Evolutionary conservation across 2,888 invertebrate genomes (phyloP), one percentile per base, ranked within the genome.

Genomic region (Protodeltote pygarga): DNA sequence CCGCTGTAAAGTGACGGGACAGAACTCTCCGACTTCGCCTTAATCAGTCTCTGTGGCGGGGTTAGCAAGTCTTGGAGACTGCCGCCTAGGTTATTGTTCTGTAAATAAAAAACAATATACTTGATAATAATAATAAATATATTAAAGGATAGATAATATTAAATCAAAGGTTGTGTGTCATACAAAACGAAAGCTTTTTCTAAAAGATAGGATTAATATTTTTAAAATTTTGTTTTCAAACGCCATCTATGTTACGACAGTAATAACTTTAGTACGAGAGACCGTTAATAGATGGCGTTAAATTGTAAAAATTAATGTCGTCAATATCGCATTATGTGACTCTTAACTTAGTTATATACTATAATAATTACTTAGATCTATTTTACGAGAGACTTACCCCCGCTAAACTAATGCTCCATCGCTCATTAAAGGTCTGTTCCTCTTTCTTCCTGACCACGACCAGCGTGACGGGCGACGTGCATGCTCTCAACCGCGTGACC

Each of bases 21-120:
- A 0, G 97, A 97, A 44, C 96, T 96, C 83, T 98, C 97, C 0
- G 97, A 97, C 88, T 97, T 97, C 5, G 97, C 97, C 83, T 98
- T 98, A 59, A 97, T 96, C 62, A 98, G 93, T 27, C 96, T 93
- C 64, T 94, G 94, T 2, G 94, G 93, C 2, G 95, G 95, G n/a
- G 80, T 71, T 59, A 96, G 92, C 32, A 96, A 85, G 68, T 95
- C 95, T 83, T 96, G 96, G 9, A 96, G 87, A 63, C 96, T 96
- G 9, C 95, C 96, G 2, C 96, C 95, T 0, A 87, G 51, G 10
- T 81, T 70, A 9, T 80, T 83, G 33, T 71, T 83, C 89, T 90
- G 81, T 0, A 3, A 29, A 25, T 5, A 40, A 23, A 16, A 6
- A 20, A 8, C n/a, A n/a, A n/a, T n/a, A n/a, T n/a, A n/a, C n/a